Evolutionary conservation across 2,113 vertebrate genomes (phyloP).

Genomic region (Hemibagrus wyckioides): DNA sequence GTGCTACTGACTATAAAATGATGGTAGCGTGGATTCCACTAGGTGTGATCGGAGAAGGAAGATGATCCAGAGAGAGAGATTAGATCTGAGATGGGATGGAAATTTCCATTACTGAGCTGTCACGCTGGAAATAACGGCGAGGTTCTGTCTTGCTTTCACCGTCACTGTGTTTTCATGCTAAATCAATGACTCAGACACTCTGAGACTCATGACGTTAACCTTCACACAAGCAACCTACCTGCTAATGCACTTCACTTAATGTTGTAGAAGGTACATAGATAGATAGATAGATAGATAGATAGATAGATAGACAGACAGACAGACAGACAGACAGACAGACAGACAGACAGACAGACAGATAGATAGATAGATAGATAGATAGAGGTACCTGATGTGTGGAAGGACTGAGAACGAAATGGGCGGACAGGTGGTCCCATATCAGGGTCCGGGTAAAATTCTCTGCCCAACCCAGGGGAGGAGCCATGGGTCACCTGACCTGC

Average conservation of each 20-base stretch:
- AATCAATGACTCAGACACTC: too few relatives aligned
- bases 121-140: neutral
- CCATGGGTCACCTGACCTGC: constrained; percentile 59
- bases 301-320: neutral
- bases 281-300: neutral
- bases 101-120: neutral
- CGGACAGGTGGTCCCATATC: constrained; percentile 54
- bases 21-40: neutral
- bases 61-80: neutral
- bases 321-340: neutral
- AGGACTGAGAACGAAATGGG: constrained; percentile 58
- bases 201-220: neutral
- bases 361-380: neutral
- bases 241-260: neutral
- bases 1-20: neutral
- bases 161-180: neutral
- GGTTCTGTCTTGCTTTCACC: neutral
- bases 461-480: constrained; percentile 39
- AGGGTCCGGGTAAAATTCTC: constrained; percentile 55
- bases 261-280: neutral
- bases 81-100: neutral
- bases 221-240: neutral
- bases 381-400: constrained; percentile 65
- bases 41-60: neutral
- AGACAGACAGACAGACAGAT: neutral